Percentiles rank a stretch among this genome's conserved stretches.
phyloP scores from a whole-genome alignment of 1,140 invertebrate genomes.

The Cyclargus thomasi region DNA sequence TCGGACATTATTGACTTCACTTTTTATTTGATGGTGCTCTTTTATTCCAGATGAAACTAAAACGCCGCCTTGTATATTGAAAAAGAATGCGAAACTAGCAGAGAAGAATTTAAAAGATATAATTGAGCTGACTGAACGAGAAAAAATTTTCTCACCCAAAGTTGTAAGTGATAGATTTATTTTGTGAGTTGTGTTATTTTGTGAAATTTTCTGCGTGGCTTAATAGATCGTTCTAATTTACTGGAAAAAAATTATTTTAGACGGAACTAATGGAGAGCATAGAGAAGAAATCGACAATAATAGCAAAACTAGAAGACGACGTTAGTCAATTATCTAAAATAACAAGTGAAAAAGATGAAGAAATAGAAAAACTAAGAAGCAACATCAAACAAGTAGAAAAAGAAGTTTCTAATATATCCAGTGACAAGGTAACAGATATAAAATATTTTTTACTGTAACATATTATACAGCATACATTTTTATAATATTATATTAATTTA shows the following conservation, averaged over 20 bases:
- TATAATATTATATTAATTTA: not conserved
- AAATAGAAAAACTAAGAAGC: constrained; percentile 43
- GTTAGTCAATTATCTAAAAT: constrained; percentile 33
- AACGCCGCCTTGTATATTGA: constrained; percentile 65
- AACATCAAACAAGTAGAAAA: constrained; percentile 42
- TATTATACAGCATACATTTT: no score
- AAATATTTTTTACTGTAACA: not conserved
- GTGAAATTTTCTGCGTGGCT: no score
- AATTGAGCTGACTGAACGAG: constrained; percentile 56
- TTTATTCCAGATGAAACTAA: constrained; percentile 46
- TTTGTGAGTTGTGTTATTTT: no score
- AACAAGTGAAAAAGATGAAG: constrained; percentile 45
- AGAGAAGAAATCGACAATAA: constrained; percentile 42
- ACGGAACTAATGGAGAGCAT: constrained; percentile 55
- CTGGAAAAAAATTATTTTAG: constrained; percentile 31
- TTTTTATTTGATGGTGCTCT: not conserved
- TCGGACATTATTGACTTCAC: not conserved
- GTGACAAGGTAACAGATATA: constrained; percentile 44
- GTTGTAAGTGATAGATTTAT: constrained; percentile 37
- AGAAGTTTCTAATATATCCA: constrained; percentile 37
- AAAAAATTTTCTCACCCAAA: constrained; percentile 52
- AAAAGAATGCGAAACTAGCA: constrained; percentile 49
- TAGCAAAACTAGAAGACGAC: constrained; percentile 47
- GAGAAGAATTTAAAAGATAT: constrained; percentile 61
- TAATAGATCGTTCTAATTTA: not conserved